Conservation (phyloP, 2,113 vertebrate species). For the Tragelaphus buxtoni region DNA sequence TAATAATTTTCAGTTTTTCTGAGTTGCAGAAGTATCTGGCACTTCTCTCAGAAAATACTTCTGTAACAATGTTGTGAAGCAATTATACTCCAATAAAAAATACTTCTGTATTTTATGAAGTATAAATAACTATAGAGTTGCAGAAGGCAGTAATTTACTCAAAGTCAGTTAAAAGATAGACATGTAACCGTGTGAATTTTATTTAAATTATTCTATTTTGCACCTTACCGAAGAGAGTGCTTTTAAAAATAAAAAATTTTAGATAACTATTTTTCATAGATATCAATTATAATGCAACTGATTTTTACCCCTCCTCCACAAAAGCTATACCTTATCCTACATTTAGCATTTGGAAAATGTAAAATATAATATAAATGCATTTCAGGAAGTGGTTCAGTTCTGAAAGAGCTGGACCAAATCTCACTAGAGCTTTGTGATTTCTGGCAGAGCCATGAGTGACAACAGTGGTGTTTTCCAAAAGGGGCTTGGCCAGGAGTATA, state of each 20-base stretch:
- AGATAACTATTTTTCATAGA: background rate
- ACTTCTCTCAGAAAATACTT: background rate
- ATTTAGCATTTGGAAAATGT: background rate
- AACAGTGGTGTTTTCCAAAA: background rate
- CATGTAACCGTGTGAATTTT: background rate
- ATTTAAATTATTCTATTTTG: background rate
- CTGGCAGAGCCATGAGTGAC: background rate
- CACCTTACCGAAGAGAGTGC: background rate
- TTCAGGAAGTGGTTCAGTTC: background rate
- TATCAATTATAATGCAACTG: background rate
- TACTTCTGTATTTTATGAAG: background rate
- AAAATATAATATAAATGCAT: background rate
- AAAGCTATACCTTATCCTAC: background rate
- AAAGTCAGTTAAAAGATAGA: background rate
- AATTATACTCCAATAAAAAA: background rate
- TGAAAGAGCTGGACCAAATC: background rate
- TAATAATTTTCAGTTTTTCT: background rate
- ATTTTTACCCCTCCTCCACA: background rate
- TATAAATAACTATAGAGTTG: background rate
- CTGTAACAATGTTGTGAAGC: background rate
- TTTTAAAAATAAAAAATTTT: background rate
- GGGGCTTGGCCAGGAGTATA: background rate
- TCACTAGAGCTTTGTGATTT: background rate
- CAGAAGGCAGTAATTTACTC: background rate
- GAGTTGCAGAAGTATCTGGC: background rate